These are phyloP conservation scores for Stegostoma tigrinum DNA, from an alignment of 2,113 vertebrate genomes.

Conservation along the genomic window DNA sequence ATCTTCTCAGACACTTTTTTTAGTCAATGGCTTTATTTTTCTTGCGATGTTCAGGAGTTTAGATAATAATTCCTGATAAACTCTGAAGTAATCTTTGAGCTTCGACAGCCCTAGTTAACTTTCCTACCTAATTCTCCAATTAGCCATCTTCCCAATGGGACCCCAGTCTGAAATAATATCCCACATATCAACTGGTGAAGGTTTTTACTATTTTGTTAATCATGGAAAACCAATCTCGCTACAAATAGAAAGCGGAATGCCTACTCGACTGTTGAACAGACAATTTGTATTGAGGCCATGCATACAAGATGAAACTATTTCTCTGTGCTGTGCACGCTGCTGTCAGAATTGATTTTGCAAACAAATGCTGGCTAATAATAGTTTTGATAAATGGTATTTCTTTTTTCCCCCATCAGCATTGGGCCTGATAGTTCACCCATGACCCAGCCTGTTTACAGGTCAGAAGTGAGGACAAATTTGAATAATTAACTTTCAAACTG, in stretches of 20 bases:
- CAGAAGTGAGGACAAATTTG: not conserved
- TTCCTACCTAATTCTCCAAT: not conserved
- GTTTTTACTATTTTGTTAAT: not conserved
- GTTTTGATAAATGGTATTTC: conserved; percentile 28
- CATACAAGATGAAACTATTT: not conserved
- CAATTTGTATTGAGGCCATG: not conserved
- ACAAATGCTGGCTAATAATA: conserved; percentile 22
- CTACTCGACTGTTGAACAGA: not conserved
- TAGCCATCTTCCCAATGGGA: not conserved
- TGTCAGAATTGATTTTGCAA: conserved; percentile 31
- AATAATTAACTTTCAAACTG: conserved; percentile 24
- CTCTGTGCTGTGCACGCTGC: not conserved
- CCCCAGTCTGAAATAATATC: not conserved
- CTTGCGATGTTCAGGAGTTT: not conserved
- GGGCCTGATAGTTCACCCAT: not conserved
- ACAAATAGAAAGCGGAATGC: not conserved
- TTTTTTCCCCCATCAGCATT: conserved; percentile 10
- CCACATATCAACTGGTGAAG: not conserved
- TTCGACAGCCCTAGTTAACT: not conserved
- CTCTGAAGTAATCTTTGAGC: too few relatives aligned
- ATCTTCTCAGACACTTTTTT: not conserved
- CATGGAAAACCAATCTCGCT: not conserved
- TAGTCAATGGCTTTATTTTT: not conserved
- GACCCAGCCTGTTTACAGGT: not conserved
- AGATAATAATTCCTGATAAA: not conserved